A percentile compares a stretch with the other conserved stretches of the same genome.
Conservation (phyloP, 2,888 invertebrate genomes). For the Dasypogon diadema region DNA sequence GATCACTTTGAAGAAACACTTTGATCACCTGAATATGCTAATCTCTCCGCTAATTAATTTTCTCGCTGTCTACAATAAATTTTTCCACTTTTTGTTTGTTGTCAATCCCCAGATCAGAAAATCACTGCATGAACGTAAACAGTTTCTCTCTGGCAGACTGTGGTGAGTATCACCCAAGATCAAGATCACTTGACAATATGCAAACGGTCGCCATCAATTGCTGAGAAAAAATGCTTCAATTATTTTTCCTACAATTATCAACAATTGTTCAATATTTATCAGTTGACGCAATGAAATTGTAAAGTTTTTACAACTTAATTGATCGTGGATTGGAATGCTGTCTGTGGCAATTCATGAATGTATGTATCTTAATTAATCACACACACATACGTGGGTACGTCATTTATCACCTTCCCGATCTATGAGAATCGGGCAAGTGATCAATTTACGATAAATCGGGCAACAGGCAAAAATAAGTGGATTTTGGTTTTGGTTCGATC, state of each 20-base stretch:
- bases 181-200: neutral
- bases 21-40: constrained; percentile 42
- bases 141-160: too few relatives aligned
- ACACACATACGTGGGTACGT: neutral
- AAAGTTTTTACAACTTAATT: constrained; percentile 18
- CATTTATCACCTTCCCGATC: constrained; percentile 24
- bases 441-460: neutral
- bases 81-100: constrained; percentile 27
- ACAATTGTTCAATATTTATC: constrained; percentile 35
- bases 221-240: constrained; percentile 11
- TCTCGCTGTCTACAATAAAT: constrained; percentile 38
- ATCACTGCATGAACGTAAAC: constrained; percentile 10
- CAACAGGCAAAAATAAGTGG: neutral
- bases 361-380: constrained; percentile 8
- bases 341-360: neutral
- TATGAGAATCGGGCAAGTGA: neutral
- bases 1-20: constrained; percentile 46
- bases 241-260: constrained; percentile 12
- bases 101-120: constrained; percentile 16
- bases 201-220: neutral
- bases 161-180: too few relatives aligned
- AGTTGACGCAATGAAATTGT: constrained; percentile 24
- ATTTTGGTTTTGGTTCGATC: constrained; percentile 13
- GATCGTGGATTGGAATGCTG: constrained; percentile 15
- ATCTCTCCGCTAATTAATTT: constrained; percentile 33